Conservation (phyloP, 2,888 invertebrate genomes). For the Cremastinae sp. region DNA sequence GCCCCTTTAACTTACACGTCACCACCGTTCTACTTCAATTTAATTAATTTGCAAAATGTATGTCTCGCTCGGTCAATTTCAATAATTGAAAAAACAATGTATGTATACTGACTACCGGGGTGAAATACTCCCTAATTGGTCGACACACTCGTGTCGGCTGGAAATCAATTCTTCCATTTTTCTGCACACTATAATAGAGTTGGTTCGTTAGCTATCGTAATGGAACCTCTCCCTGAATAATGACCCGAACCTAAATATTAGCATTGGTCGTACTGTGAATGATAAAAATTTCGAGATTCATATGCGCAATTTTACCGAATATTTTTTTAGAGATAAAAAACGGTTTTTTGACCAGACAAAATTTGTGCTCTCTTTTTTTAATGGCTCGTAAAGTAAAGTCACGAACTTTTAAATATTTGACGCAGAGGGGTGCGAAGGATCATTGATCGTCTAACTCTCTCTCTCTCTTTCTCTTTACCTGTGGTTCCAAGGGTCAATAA, state of each 20-base stretch:
- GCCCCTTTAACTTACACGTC: too few species aligned
- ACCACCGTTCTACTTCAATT: too few species aligned
- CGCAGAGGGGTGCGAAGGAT: neutral
- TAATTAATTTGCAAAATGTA: too few species aligned
- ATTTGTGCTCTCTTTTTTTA: neutral
- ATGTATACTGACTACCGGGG: too few species aligned
- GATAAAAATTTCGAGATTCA: conserved; percentile 18
- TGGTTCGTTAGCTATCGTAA: conserved; percentile 20
- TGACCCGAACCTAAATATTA: conserved; percentile 36
- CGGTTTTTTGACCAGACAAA: neutral
- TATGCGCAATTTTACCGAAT: neutral
- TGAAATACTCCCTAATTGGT: too few species aligned
- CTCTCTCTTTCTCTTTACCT: neutral
- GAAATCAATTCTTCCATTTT: conserved; percentile 5
- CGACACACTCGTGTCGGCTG: neutral
- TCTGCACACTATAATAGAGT: neutral
- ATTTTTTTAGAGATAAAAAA: too few species aligned
- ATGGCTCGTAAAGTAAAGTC: neutral
- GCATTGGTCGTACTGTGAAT: conserved; percentile 3
- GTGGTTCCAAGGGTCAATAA: conserved; percentile 18
- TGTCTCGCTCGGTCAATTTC: too few species aligned
- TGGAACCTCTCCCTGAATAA: conserved; percentile 42
- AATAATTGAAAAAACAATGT: too few species aligned
- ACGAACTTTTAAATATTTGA: neutral
- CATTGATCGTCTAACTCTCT: neutral